phyloP scores from a whole-genome alignment of 2,113 vertebrate species.

The Muscicapa adusta region DNA sequence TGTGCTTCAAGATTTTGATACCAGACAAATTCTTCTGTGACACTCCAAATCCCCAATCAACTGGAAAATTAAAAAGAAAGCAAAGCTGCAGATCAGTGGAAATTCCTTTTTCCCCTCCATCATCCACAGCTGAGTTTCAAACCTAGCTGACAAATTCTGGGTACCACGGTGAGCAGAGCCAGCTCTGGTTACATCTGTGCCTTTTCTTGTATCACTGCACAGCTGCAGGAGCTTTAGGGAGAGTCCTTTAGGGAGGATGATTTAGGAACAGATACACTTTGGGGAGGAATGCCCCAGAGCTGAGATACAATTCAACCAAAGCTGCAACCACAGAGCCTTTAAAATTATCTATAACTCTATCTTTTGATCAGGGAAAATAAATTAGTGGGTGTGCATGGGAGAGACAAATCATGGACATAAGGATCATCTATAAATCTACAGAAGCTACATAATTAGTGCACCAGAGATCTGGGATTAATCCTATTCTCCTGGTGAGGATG shows the following conservation, averaged over 20 bases:
- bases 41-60: neutral
- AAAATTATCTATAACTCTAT: neutral
- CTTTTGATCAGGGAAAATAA: neutral
- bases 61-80: neutral
- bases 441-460: neutral
- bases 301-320: neutral
- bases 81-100: neutral
- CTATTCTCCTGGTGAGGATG: neutral
- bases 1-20: neutral
- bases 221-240: neutral
- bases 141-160: neutral
- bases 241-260: neutral
- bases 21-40: neutral
- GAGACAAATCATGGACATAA: neutral
- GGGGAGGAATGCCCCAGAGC: neutral
- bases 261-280: neutral
- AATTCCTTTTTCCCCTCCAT: neutral
- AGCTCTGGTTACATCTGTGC: neutral
- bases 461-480: neutral
- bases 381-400: neutral
- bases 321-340: neutral
- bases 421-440: neutral
- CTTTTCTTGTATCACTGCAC: neutral
- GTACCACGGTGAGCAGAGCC: neutral
- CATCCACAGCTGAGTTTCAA: neutral